phyloP scores from a whole-genome alignment of 37 sponge, comb jelly and placozoan species.

The Aphrocallistes beatrix region DNA sequence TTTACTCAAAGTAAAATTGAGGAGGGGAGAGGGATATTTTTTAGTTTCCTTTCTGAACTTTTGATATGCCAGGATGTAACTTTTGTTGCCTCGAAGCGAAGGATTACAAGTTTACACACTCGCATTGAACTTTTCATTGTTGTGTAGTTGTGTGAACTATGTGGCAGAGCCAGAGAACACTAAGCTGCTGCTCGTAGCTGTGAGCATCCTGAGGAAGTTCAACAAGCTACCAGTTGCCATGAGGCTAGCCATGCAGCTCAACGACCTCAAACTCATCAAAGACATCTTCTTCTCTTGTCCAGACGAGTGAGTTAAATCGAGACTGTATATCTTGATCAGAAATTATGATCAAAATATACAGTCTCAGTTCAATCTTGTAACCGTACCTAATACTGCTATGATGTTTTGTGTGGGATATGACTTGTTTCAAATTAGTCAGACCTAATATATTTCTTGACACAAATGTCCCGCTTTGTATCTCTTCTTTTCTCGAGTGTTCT shows the following conservation, averaged over 20 bases:
- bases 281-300: constrained; percentile 58
- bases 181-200: constrained; percentile 51
- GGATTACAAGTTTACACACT: too few species aligned
- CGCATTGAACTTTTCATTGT: too few species aligned
- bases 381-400: too few species aligned
- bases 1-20: too few species aligned
- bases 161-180: constrained; percentile 92
- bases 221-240: constrained; percentile 65
- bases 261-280: constrained; percentile 50
- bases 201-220: constrained; percentile 63
- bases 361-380: too few species aligned
- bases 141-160: constrained; percentile 78
- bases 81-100: too few species aligned
- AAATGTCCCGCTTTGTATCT: too few species aligned
- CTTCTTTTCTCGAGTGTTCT: too few species aligned
- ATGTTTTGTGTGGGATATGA: too few species aligned
- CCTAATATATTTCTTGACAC: too few species aligned
- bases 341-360: neutral
- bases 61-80: neutral
- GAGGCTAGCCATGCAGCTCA: constrained; percentile 76
- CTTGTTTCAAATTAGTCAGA: too few species aligned
- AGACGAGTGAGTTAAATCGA: constrained; percentile 32
- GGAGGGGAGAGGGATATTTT: neutral
- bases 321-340: neutral
- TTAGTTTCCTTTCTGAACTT: neutral